Base-by-base conservation (phyloP, 2,888 invertebrate genomes). In the Glaucopsyche alexis region DNA sequence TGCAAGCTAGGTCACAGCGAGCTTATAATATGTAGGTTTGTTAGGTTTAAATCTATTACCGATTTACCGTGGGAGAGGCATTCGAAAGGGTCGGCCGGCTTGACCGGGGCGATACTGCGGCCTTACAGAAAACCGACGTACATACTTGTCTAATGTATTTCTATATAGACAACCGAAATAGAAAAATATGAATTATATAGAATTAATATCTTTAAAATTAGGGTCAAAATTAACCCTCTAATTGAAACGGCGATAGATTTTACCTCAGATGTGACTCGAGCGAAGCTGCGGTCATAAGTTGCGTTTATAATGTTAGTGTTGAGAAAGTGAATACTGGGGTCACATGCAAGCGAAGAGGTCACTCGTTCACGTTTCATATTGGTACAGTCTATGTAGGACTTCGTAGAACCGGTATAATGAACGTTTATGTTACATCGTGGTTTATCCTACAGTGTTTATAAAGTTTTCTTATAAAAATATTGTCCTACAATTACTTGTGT, bases 301-400 rank as follows among this genome's bases (percentile, higher is more conserved):
- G 60, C 60, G 60, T 60, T 60, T 38, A 60, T 60, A 60, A 60
- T 60, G 55, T 14, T 66, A 19, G 42, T 45, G 16, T 67, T 45
- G 67, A 67, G 67, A 67, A 67, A 67, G 67, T 67, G 67, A 45
- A 45, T 42, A 67, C 67, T 19, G 13, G 67, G 67, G 67, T 45
- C 42, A 67, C 67, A 67, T 45, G 67, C 42, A 67, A 42, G 67
- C 42, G 16, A 45, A 60, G 67, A 67, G 67, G 67, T 67, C 42
- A 67, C 67, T 67, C 67, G 67, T 67, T 16, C 45, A n/a, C 67
- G 45, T 55, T 38, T 67, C 45, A 45, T 67, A 67, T 67, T 16
- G 42, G 66, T 42, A 42, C 6, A 42, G 8, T 67, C 42, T 67
- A 66, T 42, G 40, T 60, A 60, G 60, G 60, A 60, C 60, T 60